Base-by-base conservation (phyloP, 2,888 invertebrate genomes). In the Euclidia mi region DNA sequence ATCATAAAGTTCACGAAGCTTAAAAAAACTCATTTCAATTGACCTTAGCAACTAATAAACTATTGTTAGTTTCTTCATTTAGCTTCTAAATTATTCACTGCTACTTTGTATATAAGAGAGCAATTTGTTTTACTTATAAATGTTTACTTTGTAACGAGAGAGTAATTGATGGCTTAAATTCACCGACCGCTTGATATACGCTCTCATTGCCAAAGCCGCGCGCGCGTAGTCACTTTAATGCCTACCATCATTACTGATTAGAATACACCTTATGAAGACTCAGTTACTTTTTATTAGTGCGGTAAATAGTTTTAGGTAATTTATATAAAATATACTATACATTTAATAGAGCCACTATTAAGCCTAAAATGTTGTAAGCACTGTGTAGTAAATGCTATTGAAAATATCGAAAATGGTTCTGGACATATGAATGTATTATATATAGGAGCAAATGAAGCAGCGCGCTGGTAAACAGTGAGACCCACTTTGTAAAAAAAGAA, bases 111-210 rank as follows among this genome's bases (percentile, higher is more conserved):
- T 44, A 31, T 12, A 43, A 46, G 37, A 43, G 28, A 37, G 31
- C 47, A 35, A 51, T 49, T 55, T 44, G 25, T 42, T 35, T 48
- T 31, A 12, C 25, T 60, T 31, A 35, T 28, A 14, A 41, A 50
- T 29, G 28, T 49, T 52, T 44, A 49, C 49, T 56, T 56, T 29
- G 51, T 43, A 47, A 35, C 42, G 34, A 28, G 14, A 48, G 25
- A 42, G 28, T 52, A 52, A 49, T 51, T 57, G 47, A 50, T 51
- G 41, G 44, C 28, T n/a, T n/a, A 10, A 48, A 45, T 67, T 28
- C 9, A 34, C 4, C 7, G 15, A 15, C 42, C 28, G 15, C 45
- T 42, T 55, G 37, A 50, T 38, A 37, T 32, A 52, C n/a, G n/a
- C 14, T 42, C 18, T 38, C 18, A 20, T 25, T 43, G 31, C 43